Base-by-base conservation (phyloP, 1,140 invertebrate species). In the Bursaphelenchus mucronatus region DNA sequence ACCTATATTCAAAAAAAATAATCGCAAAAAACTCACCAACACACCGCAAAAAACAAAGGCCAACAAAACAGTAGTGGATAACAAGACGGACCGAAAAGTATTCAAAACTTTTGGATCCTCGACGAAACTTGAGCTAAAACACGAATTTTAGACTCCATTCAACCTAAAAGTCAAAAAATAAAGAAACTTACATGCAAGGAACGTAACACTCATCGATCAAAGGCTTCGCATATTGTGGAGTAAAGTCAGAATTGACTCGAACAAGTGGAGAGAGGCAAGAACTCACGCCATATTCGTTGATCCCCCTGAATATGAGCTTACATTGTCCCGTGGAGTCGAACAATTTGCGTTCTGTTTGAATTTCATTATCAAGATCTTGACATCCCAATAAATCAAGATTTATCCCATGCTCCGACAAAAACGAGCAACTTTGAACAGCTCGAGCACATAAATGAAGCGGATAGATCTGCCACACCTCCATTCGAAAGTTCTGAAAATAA, bases 181-280 rank as follows among this genome's bases (percentile, higher is more conserved):
- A 15, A 47, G 4, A 15, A 21, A 3, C 40, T 17, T 44, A 59
- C 40, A n/a, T 55, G 54, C 54, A 55, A n/a, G 54, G 54, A 4
- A 55, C 13, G 19, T 55, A 55, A 44, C 54, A 55, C 6, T 59
- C 40, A 43, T 59, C 57, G 52, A 51, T 51, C 21, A 59, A 59
- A n/a, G 57, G 40, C 46, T 21, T 59, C 11, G 51, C 40, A 4
- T 11, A n/a, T 4, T 21, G 17, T 13, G 51, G 21, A 15, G n/a
- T 3, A 45, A 13, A n/a, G 15, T 46, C 57, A n/a, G 57, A 51
- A n/a, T 59, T 1, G 57, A 47, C 52, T 15, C 17, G n/a, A 57
- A 47, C 57, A 57, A 47, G 52, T 15, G 57, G 57, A 17, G 57
- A 43, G 30, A 51, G 11, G 4, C 40, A 59, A 15, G 17, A 2